These are phyloP conservation scores for Nebria salina DNA, from an alignment of 2,888 invertebrate species.

Conservation along the genomic window DNA sequence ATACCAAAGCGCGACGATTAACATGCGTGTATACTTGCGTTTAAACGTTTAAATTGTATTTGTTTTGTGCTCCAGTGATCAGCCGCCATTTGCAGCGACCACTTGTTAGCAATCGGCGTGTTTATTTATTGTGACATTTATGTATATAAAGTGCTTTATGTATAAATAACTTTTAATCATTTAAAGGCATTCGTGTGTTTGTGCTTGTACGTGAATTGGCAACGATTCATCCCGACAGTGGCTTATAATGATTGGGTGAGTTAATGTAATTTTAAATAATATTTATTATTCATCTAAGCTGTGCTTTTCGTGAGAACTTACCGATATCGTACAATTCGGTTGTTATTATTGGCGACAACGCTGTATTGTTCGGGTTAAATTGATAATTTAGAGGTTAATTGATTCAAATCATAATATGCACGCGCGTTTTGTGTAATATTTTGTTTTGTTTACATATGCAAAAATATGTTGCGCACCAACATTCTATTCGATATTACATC, in stretches of 20 bases:
- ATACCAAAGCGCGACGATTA: conserved; percentile 52
- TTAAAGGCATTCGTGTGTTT: conserved; percentile 9
- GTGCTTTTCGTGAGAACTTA: not conserved
- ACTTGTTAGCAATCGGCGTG: conserved; percentile 60
- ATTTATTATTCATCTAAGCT: not conserved
- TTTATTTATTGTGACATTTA: conserved; percentile 48
- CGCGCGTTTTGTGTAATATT: conserved; percentile 19
- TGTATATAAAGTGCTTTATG: conserved; percentile 45
- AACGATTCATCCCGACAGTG: conserved; percentile 47
- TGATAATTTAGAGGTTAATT: not conserved
- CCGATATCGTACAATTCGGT: not conserved
- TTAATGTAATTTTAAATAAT: conserved; percentile 44
- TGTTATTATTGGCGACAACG: not conserved
- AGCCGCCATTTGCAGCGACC: conserved; percentile 62
- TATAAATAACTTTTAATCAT: conserved; percentile 28
- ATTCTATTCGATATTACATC: not conserved
- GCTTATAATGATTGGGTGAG: conserved; percentile 57
- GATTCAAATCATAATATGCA: not conserved
- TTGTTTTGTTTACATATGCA: conserved; percentile 25
- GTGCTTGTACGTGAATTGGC: conserved; percentile 50
- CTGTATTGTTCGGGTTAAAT: not conserved
- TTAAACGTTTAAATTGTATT: conserved; percentile 54
- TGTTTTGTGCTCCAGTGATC: conserved; percentile 55
- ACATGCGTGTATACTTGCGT: conserved; percentile 54
- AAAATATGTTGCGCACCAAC: not conserved